These are phyloP conservation scores for Pedicia rivosa DNA, from an alignment of 2,888 invertebrate genomes.

Conservation along the genomic window DNA sequence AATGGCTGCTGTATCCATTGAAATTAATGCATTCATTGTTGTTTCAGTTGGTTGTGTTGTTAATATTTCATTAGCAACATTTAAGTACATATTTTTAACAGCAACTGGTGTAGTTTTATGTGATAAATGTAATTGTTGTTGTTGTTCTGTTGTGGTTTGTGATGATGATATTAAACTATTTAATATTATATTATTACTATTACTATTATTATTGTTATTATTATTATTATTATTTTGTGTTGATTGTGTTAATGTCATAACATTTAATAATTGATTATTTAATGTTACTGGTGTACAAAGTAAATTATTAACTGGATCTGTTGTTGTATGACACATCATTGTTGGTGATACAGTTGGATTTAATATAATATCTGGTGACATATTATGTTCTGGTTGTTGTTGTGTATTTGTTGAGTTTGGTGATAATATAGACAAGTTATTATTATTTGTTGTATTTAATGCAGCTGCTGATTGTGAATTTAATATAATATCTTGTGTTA, in stretches of 20 bases:
- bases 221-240: conserved; percentile 25
- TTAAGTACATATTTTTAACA: conserved; percentile 58
- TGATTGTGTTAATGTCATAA: conserved; percentile 22
- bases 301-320: conserved; percentile 7
- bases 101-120: conserved; percentile 33
- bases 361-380: conserved; percentile 42
- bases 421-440: neutral
- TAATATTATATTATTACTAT: conserved; percentile 21
- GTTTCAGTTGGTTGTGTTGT: conserved; percentile 39
- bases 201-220: too few relatives aligned
- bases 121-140: conserved; percentile 10
- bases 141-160: neutral
- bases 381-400: conserved; percentile 21
- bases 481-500: conserved; percentile 29
- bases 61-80: conserved; percentile 54
- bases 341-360: conserved; percentile 43
- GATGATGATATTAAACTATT: conserved; percentile 3
- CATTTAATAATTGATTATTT: conserved; percentile 26
- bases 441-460: conserved; percentile 19
- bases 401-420: conserved; percentile 8
- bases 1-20: conserved; percentile 12
- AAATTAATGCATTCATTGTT: conserved; percentile 15
- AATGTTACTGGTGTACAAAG: conserved; percentile 21
- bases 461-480: conserved; percentile 27
- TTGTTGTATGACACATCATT: conserved; percentile 34